Conservation (phyloP, 2,113 vertebrate genomes). For the Myotis brandtii region DNA sequence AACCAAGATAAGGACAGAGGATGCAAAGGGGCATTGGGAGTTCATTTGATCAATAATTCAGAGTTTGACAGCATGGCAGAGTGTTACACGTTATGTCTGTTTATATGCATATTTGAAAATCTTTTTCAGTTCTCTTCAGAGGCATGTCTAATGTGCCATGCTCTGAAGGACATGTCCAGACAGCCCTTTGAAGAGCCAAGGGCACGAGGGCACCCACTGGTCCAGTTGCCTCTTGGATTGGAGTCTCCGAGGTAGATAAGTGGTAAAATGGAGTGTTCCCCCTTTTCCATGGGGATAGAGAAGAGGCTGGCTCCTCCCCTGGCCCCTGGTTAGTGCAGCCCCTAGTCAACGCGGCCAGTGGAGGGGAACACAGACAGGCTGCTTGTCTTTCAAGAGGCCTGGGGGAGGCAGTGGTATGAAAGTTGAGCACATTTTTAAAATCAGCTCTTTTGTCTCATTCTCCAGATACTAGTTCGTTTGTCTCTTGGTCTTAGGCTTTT, state of each 20-base stretch:
- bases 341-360: accelerated
- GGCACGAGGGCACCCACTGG: no score
- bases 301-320: background rate
- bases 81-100: background rate
- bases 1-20: background rate
- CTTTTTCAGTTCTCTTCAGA: background rate
- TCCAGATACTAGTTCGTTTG: background rate
- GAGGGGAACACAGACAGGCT: background rate
- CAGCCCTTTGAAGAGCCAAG: background rate
- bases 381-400: background rate
- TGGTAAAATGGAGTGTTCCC: background rate
- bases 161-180: background rate
- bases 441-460: background rate
- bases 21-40: background rate
- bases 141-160: background rate
- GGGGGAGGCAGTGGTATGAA: background rate
- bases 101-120: background rate
- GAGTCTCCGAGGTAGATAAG: background rate
- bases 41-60: background rate
- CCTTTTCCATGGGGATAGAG: background rate
- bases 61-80: background rate
- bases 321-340: background rate
- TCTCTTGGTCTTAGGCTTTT: background rate
- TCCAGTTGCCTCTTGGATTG: background rate
- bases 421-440: background rate